Percentiles rank a stretch among this genome's conserved stretches.
These are phyloP conservation scores for Gila orcuttii DNA, from an alignment of 2,113 vertebrate genomes.

Conservation along the genomic window DNA sequence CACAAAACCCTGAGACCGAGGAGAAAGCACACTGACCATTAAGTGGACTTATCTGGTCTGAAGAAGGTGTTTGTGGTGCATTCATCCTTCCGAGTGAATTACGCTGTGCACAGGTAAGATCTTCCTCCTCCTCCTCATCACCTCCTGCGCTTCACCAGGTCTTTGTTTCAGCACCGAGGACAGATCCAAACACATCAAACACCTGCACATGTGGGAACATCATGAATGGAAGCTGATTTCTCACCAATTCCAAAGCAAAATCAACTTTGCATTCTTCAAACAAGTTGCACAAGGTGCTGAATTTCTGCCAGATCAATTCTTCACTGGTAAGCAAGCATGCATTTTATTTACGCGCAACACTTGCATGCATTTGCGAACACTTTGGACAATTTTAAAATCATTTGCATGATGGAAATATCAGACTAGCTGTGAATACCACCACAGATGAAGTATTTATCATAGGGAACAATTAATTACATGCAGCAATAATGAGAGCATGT, in stretches of 20 bases:
- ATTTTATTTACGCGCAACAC: background rate
- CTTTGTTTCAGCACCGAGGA: slow-evolving; percentile 74
- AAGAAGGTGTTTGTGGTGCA: background rate
- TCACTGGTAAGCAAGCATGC: slow-evolving; percentile 36
- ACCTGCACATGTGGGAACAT: slow-evolving; percentile 37
- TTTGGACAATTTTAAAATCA: background rate
- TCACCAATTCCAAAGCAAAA: background rate
- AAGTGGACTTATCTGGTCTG: slow-evolving; percentile 23
- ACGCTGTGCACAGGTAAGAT: slow-evolving; percentile 31
- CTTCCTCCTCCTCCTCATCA: slow-evolving; percentile 6
- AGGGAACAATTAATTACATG: background rate
- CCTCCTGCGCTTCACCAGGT: slow-evolving; percentile 7
- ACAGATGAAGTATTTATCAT: background rate
- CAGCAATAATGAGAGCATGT: background rate
- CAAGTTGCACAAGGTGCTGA: background rate
- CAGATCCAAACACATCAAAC: slow-evolving; percentile 64
- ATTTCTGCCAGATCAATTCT: background rate
- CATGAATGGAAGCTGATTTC: slow-evolving; percentile 14
- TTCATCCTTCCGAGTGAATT: slow-evolving; percentile 8
- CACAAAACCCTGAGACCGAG: slow-evolving; percentile 22
- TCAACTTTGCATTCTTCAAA: background rate
- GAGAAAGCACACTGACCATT: slow-evolving; percentile 15
- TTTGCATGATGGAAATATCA: background rate
- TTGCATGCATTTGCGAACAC: background rate
- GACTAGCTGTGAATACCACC: background rate